Conservation (phyloP, 2,113 vertebrate species). For the Gopherus flavomarginatus region DNA sequence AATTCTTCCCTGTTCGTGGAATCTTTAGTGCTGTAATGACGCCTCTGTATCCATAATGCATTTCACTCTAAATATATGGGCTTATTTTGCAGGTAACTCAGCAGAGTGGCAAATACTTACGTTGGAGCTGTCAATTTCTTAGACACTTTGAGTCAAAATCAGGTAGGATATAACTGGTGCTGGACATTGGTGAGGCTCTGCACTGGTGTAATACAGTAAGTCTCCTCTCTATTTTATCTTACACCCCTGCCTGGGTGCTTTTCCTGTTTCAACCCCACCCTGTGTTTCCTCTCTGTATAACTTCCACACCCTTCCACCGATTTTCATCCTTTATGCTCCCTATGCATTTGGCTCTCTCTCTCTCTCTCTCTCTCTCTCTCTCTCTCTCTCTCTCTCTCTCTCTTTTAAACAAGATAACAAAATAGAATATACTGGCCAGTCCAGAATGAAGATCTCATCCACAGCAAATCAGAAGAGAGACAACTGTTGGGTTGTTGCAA, state of each 20-base stretch:
- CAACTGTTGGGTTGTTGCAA: neutral
- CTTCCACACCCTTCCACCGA: neutral
- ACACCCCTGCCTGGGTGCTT: neutral
- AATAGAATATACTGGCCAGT: neutral
- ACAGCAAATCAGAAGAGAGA: neutral
- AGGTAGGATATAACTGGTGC: neutral
- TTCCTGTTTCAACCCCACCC: neutral
- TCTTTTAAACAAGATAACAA: neutral
- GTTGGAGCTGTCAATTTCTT: conserved; percentile 1
- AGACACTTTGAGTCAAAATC: neutral
- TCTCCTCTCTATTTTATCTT: neutral
- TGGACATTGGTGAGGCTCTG: neutral
- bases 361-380: neutral
- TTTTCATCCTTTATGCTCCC: neutral
- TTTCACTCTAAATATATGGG: neutral
- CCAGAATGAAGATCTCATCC: neutral
- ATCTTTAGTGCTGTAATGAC: neutral
- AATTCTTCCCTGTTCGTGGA: neutral
- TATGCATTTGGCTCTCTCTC: conserved; percentile 4
- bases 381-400: conserved; percentile 11
- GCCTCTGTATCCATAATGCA: accelerated
- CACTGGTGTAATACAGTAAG: neutral
- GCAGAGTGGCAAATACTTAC: neutral
- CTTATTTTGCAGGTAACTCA: neutral
- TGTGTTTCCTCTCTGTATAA: neutral